Evolutionary conservation across 2,888 invertebrate genomes (phyloP).

Genomic region (Pandemis heparana): DNA sequence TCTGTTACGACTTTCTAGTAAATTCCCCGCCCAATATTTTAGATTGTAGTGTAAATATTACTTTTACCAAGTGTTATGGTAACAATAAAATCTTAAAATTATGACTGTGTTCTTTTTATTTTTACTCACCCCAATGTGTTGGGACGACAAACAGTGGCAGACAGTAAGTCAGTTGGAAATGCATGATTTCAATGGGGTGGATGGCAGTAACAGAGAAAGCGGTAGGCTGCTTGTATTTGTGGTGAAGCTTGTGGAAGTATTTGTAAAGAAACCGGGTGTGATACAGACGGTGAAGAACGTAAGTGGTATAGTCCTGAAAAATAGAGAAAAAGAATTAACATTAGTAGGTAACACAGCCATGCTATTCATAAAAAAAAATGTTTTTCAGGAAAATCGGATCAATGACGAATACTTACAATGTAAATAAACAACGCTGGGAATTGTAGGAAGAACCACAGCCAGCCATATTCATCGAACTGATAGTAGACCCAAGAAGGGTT

Average conservation of each 20-base stretch:
- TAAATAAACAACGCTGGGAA: conserved; percentile 88
- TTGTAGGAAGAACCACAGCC: conserved; percentile 88
- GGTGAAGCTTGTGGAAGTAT: conserved; percentile 90
- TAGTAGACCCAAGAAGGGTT: conserved; percentile 89
- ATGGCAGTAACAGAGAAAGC: conserved; percentile 91
- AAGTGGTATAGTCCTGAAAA: conserved; percentile 87
- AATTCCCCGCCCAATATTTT: too few species aligned
- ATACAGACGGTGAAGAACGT: conserved; percentile 88
- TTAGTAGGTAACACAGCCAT: not conserved
- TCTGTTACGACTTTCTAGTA: too few species aligned
- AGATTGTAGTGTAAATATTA: too few species aligned
- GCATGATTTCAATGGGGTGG: conserved; percentile 89
- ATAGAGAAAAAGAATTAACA: not conserved
- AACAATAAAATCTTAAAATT: too few species aligned
- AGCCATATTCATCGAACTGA: conserved; percentile 87
- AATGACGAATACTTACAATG: conserved; percentile 72
- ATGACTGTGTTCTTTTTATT: not conserved
- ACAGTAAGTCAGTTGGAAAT: conserved; percentile 87
- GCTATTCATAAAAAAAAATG: too few species aligned
- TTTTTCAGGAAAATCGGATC: too few species aligned
- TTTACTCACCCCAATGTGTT: conserved; percentile 88
- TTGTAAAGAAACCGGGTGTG: conserved; percentile 89
- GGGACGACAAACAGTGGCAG: conserved; percentile 87
- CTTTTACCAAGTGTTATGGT: too few species aligned
- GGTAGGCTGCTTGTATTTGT: conserved; percentile 91